Percentiles rank a stretch among this genome's conserved stretches.
phyloP scores from a whole-genome alignment of 2,888 invertebrate species.

The Agrilus biguttatus region DNA sequence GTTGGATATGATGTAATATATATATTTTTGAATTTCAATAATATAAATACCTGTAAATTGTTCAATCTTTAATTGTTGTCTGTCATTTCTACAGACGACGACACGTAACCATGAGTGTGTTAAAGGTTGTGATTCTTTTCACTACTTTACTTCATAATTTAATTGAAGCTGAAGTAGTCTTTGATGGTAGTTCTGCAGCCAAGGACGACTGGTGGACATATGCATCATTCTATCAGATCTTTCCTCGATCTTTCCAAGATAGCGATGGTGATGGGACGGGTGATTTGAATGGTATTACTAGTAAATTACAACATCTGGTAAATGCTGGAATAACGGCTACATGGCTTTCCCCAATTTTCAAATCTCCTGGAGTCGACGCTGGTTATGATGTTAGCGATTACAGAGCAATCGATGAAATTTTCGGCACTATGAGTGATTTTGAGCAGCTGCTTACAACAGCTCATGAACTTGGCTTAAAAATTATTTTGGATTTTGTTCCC shows the following conservation, averaged over 20 bases:
- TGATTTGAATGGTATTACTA: slow-evolving; percentile 36
- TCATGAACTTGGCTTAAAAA: slow-evolving; percentile 26
- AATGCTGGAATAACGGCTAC: slow-evolving; percentile 46
- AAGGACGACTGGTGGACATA: slow-evolving; percentile 57
- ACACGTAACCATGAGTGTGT: too few species aligned
- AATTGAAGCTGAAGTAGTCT: too few species aligned
- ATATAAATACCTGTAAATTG: too few species aligned
- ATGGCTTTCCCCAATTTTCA: slow-evolving; percentile 60
- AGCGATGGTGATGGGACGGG: slow-evolving; percentile 61
- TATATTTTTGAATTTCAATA: too few species aligned
- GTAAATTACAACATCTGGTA: slow-evolving; percentile 19
- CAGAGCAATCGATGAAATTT: slow-evolving; percentile 38
- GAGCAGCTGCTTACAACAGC: slow-evolving; percentile 27
- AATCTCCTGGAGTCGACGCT: slow-evolving; percentile 48
- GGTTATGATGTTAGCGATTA: slow-evolving; percentile 52
- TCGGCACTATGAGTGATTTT: slow-evolving; percentile 45
- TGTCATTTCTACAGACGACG: too few species aligned
- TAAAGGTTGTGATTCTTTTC: too few species aligned
- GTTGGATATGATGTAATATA: too few species aligned
- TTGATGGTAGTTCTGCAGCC: too few species aligned
- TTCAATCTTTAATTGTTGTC: too few species aligned
- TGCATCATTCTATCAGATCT: slow-evolving; percentile 64
- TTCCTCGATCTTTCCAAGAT: slow-evolving; percentile 68
- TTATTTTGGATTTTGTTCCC: slow-evolving; percentile 21
- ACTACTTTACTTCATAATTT: too few species aligned